Evolutionary conservation across 1,140 invertebrate genomes (phyloP).

Genomic region (Drosophila biarmipes): DNA sequence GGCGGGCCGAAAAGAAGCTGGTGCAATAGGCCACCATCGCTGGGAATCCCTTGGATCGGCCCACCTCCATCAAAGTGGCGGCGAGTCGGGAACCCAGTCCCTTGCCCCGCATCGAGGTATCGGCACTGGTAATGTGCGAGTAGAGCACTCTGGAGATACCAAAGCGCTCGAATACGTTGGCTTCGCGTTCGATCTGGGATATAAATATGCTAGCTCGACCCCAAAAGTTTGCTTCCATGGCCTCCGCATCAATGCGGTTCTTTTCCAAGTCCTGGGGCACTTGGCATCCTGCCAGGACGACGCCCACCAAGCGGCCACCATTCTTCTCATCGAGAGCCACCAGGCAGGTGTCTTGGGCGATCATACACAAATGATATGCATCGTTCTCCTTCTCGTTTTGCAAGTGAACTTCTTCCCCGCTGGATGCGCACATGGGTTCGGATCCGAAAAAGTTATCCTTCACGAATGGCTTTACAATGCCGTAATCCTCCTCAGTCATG

Average conservation of each 20-base stretch:
- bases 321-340: constrained; percentile 1
- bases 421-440: too few relatives aligned
- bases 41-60: constrained; percentile 39
- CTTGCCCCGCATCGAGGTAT: constrained; percentile 45
- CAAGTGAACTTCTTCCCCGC: background rate
- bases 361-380: constrained; percentile 21
- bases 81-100: constrained; percentile 44
- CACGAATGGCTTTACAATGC: too few relatives aligned
- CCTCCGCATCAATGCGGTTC: constrained; percentile 3
- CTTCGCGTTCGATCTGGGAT: constrained; percentile 18
- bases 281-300: constrained; percentile 21
- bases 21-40: constrained; percentile 44
- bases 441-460: too few relatives aligned
- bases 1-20: constrained; percentile 36
- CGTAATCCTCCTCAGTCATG: too few relatives aligned
- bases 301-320: constrained; percentile 11
- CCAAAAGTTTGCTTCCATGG: background rate
- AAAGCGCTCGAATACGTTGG: constrained; percentile 20
- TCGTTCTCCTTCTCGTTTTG: constrained; percentile 19
- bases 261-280: constrained; percentile 6
- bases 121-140: constrained; percentile 41
- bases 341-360: constrained; percentile 39
- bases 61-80: constrained; percentile 49
- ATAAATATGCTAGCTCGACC: background rate
- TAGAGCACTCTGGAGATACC: constrained; percentile 33